Conservation (phyloP, 2,888 invertebrate genomes). For the Nematopogon swammerdamellus region DNA sequence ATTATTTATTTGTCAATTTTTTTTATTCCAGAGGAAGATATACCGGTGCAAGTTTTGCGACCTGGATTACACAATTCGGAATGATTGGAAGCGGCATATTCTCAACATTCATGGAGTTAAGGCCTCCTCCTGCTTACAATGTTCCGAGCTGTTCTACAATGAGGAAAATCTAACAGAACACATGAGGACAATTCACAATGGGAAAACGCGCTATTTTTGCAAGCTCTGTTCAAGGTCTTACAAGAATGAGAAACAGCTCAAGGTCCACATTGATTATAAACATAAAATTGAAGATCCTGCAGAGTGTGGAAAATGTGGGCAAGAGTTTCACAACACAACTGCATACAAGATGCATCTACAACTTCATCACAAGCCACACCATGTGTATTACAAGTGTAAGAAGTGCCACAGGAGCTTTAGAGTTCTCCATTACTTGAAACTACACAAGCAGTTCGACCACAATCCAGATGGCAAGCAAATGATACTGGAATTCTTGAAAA, state of each 20-base stretch:
- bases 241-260: not conserved
- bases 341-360: not conserved
- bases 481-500: not conserved
- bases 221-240: not conserved
- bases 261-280: not conserved
- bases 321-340: not conserved
- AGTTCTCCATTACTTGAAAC: not conserved
- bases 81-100: not conserved
- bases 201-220: not conserved
- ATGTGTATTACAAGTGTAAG: not conserved
- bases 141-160: not conserved
- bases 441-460: not conserved
- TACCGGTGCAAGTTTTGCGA: not conserved
- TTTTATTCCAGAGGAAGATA: no score
- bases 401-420: not conserved
- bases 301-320: not conserved
- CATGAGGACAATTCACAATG: not conserved
- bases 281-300: not conserved
- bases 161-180: not conserved
- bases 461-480: not conserved
- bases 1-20: no score
- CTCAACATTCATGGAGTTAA: not conserved
- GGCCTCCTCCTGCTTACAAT: not conserved
- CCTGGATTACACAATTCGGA: not conserved
- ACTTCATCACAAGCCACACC: not conserved